phyloP scores from a whole-genome alignment of 1,140 invertebrate species.

The Tetragnatha versicolor region DNA sequence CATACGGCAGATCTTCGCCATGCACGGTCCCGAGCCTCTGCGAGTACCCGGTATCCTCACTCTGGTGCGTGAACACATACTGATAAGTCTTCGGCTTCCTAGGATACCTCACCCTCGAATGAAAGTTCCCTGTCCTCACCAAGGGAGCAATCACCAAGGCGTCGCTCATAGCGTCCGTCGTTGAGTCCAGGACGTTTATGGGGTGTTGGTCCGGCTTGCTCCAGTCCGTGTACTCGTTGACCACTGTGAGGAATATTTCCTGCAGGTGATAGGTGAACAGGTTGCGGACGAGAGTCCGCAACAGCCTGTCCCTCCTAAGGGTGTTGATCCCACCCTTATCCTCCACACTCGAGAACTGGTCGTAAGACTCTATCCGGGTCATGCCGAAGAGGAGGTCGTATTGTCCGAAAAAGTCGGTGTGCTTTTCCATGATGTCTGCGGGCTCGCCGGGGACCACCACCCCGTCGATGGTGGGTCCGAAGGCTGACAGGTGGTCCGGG shows the following conservation, averaged over 20 bases:
- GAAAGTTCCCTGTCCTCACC: constrained; percentile 30
- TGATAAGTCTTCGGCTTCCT: constrained; percentile 30
- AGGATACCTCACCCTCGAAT: constrained; percentile 29
- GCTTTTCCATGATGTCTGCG: constrained; percentile 40
- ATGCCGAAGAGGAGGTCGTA: constrained; percentile 95
- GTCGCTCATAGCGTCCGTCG: constrained; percentile 91
- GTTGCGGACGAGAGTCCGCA: constrained; percentile 88
- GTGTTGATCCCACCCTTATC: constrained; percentile 91
- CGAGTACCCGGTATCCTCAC: constrained; percentile 84
- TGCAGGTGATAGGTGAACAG: constrained; percentile 64
- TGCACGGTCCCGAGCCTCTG: constrained; percentile 67
- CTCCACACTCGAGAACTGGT: constrained; percentile 77
- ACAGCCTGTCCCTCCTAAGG: constrained; percentile 85
- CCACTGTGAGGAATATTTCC: constrained; percentile 95
- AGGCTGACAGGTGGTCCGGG: constrained; percentile 84
- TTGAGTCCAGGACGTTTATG: constrained; percentile 87
- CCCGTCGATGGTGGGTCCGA: constrained; percentile 90
- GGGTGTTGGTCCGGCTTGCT: constrained; percentile 91
- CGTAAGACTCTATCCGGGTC: constrained; percentile 66
- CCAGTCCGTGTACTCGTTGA: constrained; percentile 98
- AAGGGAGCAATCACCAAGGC: constrained; percentile 69
- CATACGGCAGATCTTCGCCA: constrained; percentile 70
- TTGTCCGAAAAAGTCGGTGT: constrained; percentile 44
- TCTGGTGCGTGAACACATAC: constrained; percentile 89
- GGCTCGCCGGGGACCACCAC: constrained; percentile 86